Evolutionary conservation across 2,797 vertebrate genomes (phyloP).

Genomic region (Fistularia commersonii): DNA sequence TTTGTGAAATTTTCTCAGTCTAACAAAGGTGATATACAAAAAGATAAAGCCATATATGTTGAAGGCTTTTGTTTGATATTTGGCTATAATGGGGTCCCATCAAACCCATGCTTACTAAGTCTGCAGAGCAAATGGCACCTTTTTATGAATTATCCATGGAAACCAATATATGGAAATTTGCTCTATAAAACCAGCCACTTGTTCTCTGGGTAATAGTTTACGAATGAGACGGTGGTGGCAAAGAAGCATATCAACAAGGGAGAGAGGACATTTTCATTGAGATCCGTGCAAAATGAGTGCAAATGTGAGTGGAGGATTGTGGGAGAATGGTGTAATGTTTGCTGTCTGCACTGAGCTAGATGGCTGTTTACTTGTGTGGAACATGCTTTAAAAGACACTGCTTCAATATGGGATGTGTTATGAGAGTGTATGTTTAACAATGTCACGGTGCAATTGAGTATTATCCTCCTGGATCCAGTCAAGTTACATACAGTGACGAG

Average conservation of each 20-base stretch:
- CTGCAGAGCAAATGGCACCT: background rate
- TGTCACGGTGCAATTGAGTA: too few species aligned
- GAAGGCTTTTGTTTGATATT: background rate
- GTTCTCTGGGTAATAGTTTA: slow-evolving; percentile 20
- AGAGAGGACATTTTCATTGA: background rate
- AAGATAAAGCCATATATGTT: slow-evolving; percentile 1
- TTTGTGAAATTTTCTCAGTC: slow-evolving; percentile 8
- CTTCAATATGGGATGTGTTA: too few species aligned
- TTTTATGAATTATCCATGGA: slow-evolving; percentile 30
- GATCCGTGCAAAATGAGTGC: background rate
- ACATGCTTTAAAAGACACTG: too few species aligned
- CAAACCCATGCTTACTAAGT: slow-evolving; percentile 13
- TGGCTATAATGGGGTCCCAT: slow-evolving; percentile 15
- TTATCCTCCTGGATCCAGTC: too few species aligned
- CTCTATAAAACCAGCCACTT: slow-evolving; percentile 5
- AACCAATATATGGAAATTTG: slow-evolving; percentile 22
- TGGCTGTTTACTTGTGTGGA: background rate
- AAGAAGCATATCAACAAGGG: slow-evolving; percentile 3
- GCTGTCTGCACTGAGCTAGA: background rate
- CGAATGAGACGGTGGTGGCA: slow-evolving; percentile 7
- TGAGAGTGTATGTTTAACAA: too few species aligned
- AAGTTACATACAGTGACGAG: too few species aligned
- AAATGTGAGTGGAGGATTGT: background rate
- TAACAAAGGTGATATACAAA: background rate
- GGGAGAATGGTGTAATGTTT: too few species aligned